Evolutionary conservation across 2,113 vertebrate genomes (phyloP).

Genomic region (Nothobranchius kuhntae): DNA sequence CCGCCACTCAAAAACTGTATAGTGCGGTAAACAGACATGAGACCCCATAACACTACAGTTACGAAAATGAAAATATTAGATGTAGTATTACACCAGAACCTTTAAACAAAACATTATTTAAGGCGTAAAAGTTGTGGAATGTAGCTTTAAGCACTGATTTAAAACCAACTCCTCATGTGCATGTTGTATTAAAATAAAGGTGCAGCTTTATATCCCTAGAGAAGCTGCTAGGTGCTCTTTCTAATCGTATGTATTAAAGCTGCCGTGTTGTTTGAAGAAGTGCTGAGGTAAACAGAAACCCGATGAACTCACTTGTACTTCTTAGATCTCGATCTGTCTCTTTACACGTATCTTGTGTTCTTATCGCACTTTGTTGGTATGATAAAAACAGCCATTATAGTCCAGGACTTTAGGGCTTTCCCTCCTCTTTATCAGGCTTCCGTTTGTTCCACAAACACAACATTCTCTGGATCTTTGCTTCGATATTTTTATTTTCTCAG

Average conservation of each 20-base stretch:
- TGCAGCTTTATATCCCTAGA: constrained; percentile 15
- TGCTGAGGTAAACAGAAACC: constrained; percentile 44
- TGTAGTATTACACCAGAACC: too few species aligned
- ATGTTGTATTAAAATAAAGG: constrained; percentile 17
- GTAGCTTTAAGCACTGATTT: background rate
- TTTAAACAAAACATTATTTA: too few species aligned
- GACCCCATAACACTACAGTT: too few species aligned
- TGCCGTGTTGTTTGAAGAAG: constrained; percentile 33
- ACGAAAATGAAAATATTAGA: too few species aligned
- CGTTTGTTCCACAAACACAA: constrained; percentile 18
- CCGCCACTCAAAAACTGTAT: too few species aligned
- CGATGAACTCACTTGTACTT: constrained; percentile 16
- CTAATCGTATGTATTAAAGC: background rate
- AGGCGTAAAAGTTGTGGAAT: too few species aligned
- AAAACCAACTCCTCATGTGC: background rate
- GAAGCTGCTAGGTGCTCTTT: constrained; percentile 6
- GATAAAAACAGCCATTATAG: constrained; percentile 52
- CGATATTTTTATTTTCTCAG: background rate
- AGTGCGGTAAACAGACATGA: too few species aligned
- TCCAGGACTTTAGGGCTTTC: constrained; percentile 23
- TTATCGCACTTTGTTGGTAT: constrained; percentile 38
- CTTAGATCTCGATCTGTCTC: constrained; percentile 15
- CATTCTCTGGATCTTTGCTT: constrained; percentile 17
- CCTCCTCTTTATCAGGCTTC: constrained; percentile 27
- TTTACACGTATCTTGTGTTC: constrained; percentile 8